phyloP scores from a whole-genome alignment of 2,888 invertebrate species.

The Xestia c-nigrum region DNA sequence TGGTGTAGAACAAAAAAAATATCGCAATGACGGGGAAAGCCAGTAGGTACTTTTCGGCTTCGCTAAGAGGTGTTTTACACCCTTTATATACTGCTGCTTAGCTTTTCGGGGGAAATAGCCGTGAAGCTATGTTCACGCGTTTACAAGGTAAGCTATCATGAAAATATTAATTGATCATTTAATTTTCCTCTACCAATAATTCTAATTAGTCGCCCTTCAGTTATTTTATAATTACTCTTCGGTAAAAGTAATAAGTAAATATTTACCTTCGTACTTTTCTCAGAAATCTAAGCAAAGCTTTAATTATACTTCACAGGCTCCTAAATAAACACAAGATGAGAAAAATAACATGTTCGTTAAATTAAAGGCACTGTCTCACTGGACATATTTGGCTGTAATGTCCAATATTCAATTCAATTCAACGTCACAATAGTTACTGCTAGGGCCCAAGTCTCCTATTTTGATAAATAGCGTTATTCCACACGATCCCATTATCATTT shows the following conservation, averaged over 20 bases:
- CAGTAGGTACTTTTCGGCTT: too few relatives aligned
- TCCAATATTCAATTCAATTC: too few relatives aligned
- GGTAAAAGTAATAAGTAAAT: background rate
- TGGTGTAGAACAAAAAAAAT: too few relatives aligned
- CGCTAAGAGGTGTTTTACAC: too few relatives aligned
- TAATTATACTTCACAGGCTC: slow-evolving; percentile 35
- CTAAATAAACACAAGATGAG: slow-evolving; percentile 20
- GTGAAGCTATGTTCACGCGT: background rate
- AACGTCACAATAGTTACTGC: too few relatives aligned
- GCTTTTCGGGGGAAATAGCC: background rate
- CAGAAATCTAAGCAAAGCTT: slow-evolving; percentile 13
- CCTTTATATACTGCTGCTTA: background rate
- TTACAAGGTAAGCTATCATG: background rate
- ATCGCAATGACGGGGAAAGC: too few relatives aligned
- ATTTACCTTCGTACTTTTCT: background rate
- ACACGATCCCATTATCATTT: too few relatives aligned
- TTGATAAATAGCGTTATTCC: too few relatives aligned
- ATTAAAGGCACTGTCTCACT: background rate
- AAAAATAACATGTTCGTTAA: slow-evolving; percentile 10
- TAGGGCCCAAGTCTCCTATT: too few relatives aligned
- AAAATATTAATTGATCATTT: background rate
- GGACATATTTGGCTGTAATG: too few relatives aligned
- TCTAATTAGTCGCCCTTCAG: background rate
- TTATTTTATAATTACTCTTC: slow-evolving; percentile 18
- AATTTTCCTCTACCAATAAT: background rate